Evolutionary conservation across 1,140 invertebrate species (phyloP), one percentile per base, ranked within the genome.

Genomic region (Phortica variegata): DNA sequence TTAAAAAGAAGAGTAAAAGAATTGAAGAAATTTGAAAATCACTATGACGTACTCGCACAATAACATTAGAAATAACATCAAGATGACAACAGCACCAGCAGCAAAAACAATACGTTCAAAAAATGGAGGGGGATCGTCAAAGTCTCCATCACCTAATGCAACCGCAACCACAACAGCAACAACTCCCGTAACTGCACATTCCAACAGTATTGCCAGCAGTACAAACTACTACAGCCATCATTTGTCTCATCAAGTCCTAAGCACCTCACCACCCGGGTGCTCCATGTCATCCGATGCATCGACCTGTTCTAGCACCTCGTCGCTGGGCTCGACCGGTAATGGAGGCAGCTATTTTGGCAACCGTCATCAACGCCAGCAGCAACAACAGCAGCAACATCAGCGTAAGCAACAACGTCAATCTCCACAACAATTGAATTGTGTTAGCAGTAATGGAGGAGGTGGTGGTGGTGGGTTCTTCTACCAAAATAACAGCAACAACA

Each of bases 181-280:
- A 50, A 43, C 65, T 43, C 49, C 58, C 61, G 60, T 61, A 70
- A 73, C 54, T 71, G 61, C 66, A 74, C 71, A 74, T 74, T 74
- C 71, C 71, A 73, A 73, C 71, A 74, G 71, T 74, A 73, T 74
- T 74, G 71, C 71, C 65, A 73, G 71, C 71, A 74, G 71, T 74
- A 74, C 71, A 69, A 74, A 74, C 50, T 52, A 58, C 47, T 56
- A 56, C 49, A 48, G 54, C 47, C 51, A 70, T n/a, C 58, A 57
- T 58, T 61, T 58, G 38, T 56, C 58, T 36, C 59, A 59, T 16
- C 60, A 68, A 23, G 43, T 53, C 42, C 50, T 72, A 47, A 72
- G 63, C 56, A 52, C 58, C 21, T 71, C 71, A 54, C 71, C 70
- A 44, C 60, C 52, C 13, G 39, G 31, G 43, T 56, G 54, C 48